Conservation (phyloP, 2,113 vertebrate species). For the Ranitomeya variabilis region DNA sequence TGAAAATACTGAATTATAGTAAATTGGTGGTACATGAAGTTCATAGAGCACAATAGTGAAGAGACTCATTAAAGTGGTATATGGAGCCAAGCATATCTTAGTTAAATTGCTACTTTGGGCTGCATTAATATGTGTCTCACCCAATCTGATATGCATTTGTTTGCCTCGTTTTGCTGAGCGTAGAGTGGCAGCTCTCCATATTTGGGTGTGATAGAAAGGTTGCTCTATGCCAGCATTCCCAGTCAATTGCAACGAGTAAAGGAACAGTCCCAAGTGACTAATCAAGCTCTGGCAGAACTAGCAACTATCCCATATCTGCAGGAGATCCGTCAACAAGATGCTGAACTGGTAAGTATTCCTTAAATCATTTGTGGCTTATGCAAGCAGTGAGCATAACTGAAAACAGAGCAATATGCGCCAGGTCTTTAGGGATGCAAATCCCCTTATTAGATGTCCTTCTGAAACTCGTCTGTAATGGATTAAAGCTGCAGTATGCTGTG, state of each 20-base stretch:
- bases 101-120: not conserved
- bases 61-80: not conserved
- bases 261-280: constrained; percentile 71
- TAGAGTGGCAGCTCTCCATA: constrained; percentile 65
- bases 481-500: constrained; percentile 35
- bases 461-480: constrained; percentile 39
- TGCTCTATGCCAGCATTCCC: constrained; percentile 73
- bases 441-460: constrained; percentile 51
- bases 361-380: constrained; percentile 62
- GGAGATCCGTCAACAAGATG: constrained; percentile 70
- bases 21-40: not conserved
- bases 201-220: constrained; percentile 72
- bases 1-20: not conserved
- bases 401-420: constrained; percentile 51
- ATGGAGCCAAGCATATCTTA: constrained; percentile 1
- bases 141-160: constrained; percentile 54
- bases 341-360: constrained; percentile 65
- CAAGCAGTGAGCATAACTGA: constrained; percentile 56
- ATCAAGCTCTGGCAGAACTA: constrained; percentile 76
- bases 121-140: constrained; percentile 9
- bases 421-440: constrained; percentile 53
- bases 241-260: constrained; percentile 66
- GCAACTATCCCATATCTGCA: constrained; percentile 75
- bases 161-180: constrained; percentile 52
- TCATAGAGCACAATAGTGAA: not conserved